Evolutionary conservation across 30 jellyfish, hydroid and myxozoan genomes (phyloP).

Genomic region (Aurelia coerulea): DNA sequence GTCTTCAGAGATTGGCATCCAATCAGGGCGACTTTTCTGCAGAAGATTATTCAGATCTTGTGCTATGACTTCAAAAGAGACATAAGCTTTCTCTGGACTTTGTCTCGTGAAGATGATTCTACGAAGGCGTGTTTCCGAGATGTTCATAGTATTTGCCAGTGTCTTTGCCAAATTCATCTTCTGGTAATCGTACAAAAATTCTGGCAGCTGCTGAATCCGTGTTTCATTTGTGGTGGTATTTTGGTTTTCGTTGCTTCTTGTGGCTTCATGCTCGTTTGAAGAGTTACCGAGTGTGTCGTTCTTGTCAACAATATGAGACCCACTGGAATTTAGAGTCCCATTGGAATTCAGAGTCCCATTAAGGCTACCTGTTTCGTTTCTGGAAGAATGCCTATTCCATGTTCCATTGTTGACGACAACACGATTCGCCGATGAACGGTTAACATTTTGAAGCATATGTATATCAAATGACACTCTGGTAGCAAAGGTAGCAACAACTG

Average conservation of each 20-base stretch:
- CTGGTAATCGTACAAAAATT: constrained; percentile 10
- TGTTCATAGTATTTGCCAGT: constrained; percentile 45
- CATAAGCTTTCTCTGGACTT: not conserved
- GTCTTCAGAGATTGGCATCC: constrained; percentile 65
- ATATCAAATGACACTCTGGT: constrained; percentile 16
- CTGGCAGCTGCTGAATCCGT: constrained; percentile 5
- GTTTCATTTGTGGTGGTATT: too few species aligned
- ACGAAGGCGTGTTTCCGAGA: constrained; percentile 13
- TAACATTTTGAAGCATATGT: too few species aligned
- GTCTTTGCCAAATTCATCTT: not conserved
- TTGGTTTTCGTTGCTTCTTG: too few species aligned
- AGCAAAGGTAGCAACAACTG: constrained; percentile 35
- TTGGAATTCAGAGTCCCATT: too few species aligned
- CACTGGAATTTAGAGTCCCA: too few species aligned
- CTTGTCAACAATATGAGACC: too few species aligned
- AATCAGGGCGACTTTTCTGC: constrained; percentile 5
- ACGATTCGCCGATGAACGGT: too few species aligned
- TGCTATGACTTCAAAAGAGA: constrained; percentile 41
- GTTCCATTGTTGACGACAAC: too few species aligned
- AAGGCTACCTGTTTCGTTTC: too few species aligned
- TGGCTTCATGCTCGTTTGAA: too few species aligned
- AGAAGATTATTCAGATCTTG: constrained; percentile 31
- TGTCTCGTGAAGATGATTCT: constrained; percentile 15
- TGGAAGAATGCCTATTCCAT: too few species aligned
- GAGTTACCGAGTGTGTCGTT: too few species aligned